Percentiles rank a stretch among this genome's conserved stretches.
Evolutionary conservation across 1,140 invertebrate species (phyloP).

Genomic region (Brevipalpus yothersi): DNA sequence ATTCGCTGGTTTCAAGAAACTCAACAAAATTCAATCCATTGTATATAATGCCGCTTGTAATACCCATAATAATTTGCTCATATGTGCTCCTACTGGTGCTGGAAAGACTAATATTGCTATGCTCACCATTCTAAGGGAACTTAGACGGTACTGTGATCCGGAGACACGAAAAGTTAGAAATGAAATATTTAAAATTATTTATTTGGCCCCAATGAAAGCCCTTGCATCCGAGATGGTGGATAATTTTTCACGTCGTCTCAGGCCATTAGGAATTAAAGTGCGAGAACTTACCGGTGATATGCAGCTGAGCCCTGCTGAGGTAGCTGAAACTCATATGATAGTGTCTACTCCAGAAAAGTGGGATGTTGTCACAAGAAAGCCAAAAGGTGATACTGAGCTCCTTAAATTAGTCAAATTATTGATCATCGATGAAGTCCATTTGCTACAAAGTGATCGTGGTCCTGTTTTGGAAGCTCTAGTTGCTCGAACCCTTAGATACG

Average conservation of each 20-base stretch:
- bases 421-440: conserved; percentile 96
- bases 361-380: conserved; percentile 95
- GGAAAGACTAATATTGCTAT: conserved; percentile 98
- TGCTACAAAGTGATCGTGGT: conserved; percentile 86
- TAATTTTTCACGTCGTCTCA: conserved; percentile 63
- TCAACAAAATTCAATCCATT: conserved; percentile 87
- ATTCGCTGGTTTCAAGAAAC: conserved; percentile 54
- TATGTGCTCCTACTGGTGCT: conserved; percentile 84
- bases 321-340: conserved; percentile 85
- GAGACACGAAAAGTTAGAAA: conserved; percentile 34
- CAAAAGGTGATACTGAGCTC: conserved; percentile 64
- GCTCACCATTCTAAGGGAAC: conserved; percentile 65
- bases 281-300: conserved; percentile 93
- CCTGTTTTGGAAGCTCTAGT: conserved; percentile 93
- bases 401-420: conserved; percentile 72
- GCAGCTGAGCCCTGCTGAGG: conserved; percentile 83
- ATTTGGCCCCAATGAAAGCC: conserved; percentile 98
- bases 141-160: conserved; percentile 54
- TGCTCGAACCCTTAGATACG: conserved; percentile 71
- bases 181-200: conserved; percentile 93
- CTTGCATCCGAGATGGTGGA: conserved; percentile 91
- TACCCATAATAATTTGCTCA: conserved; percentile 65
- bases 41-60: conserved; percentile 86
- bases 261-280: conserved; percentile 50
- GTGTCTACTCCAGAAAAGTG: conserved; percentile 98